Conservation (phyloP, 2,797 vertebrate species). For the Acanthiza pusilla region DNA sequence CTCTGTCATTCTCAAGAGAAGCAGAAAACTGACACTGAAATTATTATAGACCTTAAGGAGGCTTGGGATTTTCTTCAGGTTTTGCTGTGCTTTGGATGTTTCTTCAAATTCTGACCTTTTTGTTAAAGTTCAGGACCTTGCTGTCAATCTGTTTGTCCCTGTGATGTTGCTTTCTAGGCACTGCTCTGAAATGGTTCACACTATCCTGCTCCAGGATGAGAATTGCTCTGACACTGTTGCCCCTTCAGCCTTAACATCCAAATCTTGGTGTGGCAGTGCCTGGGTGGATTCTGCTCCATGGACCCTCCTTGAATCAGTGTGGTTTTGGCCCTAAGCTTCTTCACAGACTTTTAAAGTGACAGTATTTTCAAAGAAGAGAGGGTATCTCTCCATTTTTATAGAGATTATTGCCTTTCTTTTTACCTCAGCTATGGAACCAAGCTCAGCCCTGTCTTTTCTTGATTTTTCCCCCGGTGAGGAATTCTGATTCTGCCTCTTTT, state of each 20-base stretch:
- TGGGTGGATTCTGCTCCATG: not conserved
- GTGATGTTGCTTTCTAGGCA: not conserved
- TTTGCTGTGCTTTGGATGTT: not conserved
- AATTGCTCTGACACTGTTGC: not conserved
- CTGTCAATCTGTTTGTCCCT: not conserved
- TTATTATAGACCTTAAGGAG: not conserved
- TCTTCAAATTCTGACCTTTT: conserved; percentile 3
- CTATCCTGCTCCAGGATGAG: not conserved
- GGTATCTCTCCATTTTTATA: not conserved
- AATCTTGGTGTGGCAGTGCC: not conserved
- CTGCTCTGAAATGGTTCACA: not conserved
- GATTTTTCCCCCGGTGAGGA: not conserved
- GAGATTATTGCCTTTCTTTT: not conserved
- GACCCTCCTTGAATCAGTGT: not conserved
- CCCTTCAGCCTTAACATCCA: not conserved
- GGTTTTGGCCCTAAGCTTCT: not conserved
- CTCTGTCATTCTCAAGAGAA: not conserved
- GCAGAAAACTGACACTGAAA: not conserved
- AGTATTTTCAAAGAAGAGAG: not conserved
- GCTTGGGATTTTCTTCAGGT: not conserved
- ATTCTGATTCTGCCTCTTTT: not conserved
- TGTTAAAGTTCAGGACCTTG: not conserved
- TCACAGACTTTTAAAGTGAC: not conserved
- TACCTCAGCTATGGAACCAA: not conserved
- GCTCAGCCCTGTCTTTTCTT: not conserved